Conservation (phyloP, 2,888 invertebrate species). For the Elmis aenea region DNA sequence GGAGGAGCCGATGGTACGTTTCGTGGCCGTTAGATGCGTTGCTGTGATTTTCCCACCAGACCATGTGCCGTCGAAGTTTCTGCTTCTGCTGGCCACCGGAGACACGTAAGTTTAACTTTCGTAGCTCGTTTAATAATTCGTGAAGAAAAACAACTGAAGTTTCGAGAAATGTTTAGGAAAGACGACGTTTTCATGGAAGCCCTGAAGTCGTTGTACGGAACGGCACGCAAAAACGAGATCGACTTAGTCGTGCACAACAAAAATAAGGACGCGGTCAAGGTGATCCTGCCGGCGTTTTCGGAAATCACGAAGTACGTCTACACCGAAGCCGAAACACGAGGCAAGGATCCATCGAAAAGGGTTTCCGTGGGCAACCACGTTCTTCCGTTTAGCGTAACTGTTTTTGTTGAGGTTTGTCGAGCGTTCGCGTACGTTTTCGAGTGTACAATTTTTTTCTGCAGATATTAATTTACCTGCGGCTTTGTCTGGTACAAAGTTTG, state of each 20-base stretch:
- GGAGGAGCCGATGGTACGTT: slow-evolving; percentile 73
- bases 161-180: slow-evolving; percentile 50
- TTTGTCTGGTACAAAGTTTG: slow-evolving; percentile 66
- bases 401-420: slow-evolving; percentile 65
- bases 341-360: slow-evolving; percentile 55
- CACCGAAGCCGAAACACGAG: slow-evolving; percentile 59
- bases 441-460: slow-evolving; percentile 7
- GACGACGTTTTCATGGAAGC: slow-evolving; percentile 73
- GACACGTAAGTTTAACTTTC: slow-evolving; percentile 57
- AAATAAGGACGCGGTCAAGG: slow-evolving; percentile 31
- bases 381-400: slow-evolving; percentile 65
- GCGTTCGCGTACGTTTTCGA: not conserved
- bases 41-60: slow-evolving; percentile 76
- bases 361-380: slow-evolving; percentile 61
- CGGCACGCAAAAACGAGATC: slow-evolving; percentile 54
- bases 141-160: not conserved
- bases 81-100: slow-evolving; percentile 76
- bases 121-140: not conserved
- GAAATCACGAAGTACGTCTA: slow-evolving; percentile 68
- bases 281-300: slow-evolving; percentile 66
- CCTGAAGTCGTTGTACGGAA: slow-evolving; percentile 68
- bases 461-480: slow-evolving; percentile 69
- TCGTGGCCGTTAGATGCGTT: slow-evolving; percentile 77
- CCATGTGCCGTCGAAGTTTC: slow-evolving; percentile 76
- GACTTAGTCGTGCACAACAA: slow-evolving; percentile 38